phyloP scores from a whole-genome alignment of 2,113 vertebrate species.

The Passer montanus region DNA sequence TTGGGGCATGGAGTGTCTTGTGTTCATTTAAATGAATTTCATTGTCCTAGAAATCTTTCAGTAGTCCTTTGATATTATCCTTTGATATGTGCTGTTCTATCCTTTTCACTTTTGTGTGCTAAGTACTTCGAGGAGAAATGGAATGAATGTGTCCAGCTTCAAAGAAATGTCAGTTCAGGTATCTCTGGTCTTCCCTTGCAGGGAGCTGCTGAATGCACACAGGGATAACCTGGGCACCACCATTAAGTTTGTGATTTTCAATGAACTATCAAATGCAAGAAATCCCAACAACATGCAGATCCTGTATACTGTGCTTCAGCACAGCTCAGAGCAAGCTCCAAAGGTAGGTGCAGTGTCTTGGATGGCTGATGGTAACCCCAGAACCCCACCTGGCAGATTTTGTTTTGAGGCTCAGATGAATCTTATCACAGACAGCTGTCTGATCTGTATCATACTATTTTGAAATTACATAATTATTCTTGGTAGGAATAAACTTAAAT shows the following conservation, averaged over 20 bases:
- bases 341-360: constrained; percentile 78
- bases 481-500: background rate
- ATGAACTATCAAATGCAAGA: constrained; percentile 93
- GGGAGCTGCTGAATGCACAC: constrained; percentile 92
- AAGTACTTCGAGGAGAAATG: background rate
- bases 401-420: background rate
- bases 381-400: background rate
- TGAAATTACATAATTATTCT: background rate
- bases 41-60: background rate
- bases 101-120: background rate
- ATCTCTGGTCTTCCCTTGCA: constrained; percentile 47
- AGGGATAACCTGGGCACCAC: constrained; percentile 94
- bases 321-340: constrained; percentile 93
- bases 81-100: background rate
- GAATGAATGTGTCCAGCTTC: background rate
- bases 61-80: background rate
- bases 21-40: background rate
- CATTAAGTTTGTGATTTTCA: constrained; percentile 97
- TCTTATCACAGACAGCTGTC: background rate
- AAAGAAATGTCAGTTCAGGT: background rate
- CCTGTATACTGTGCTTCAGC: constrained; percentile 92
- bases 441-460: background rate
- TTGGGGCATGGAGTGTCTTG: background rate
- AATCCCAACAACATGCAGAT: constrained; percentile 99
- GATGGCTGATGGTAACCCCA: background rate